These are phyloP conservation scores for Epirrhoe alternata DNA, from an alignment of 2,888 invertebrate species.

Conservation along the genomic window DNA sequence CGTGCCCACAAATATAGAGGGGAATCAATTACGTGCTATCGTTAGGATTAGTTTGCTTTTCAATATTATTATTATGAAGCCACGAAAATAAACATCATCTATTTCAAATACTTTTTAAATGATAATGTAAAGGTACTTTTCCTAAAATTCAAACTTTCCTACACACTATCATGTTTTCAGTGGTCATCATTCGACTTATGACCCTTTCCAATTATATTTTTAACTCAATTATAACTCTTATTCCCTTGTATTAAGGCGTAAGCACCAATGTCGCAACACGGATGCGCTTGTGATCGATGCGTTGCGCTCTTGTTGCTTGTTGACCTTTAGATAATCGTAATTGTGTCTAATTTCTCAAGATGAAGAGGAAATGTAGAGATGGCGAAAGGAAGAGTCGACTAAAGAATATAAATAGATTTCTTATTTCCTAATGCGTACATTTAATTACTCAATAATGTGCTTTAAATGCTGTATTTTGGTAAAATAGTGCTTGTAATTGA, in stretches of 20 bases:
- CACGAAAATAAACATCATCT: too few relatives aligned
- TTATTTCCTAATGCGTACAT: too few relatives aligned
- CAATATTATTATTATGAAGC: too few relatives aligned
- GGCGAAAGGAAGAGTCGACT: not conserved
- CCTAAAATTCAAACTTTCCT: conserved; percentile 30
- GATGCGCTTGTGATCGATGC: conserved; percentile 42
- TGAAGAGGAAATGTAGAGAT: not conserved
- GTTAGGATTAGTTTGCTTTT: too few relatives aligned
- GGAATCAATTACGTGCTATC: too few relatives aligned
- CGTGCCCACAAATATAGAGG: too few relatives aligned
- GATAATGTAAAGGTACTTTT: not conserved
- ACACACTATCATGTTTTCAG: conserved; percentile 23
- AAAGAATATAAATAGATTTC: not conserved
- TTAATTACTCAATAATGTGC: too few relatives aligned
- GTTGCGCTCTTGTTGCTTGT: conserved; percentile 39
- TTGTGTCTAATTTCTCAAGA: conserved; percentile 18
- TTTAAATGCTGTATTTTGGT: too few relatives aligned
- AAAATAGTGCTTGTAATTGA: too few relatives aligned
- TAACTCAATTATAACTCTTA: conserved; percentile 23
- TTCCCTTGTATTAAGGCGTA: conserved; percentile 18
- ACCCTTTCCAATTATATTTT: conserved; percentile 32
- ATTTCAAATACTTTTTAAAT: not conserved
- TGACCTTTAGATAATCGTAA: conserved; percentile 43
- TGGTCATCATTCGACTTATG: conserved; percentile 42
- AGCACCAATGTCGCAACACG: conserved; percentile 38